Percentiles rank a stretch among this genome's conserved stretches.
phyloP scores from a whole-genome alignment of 2,888 invertebrate genomes.

The Malthinus seriepunctatus region DNA sequence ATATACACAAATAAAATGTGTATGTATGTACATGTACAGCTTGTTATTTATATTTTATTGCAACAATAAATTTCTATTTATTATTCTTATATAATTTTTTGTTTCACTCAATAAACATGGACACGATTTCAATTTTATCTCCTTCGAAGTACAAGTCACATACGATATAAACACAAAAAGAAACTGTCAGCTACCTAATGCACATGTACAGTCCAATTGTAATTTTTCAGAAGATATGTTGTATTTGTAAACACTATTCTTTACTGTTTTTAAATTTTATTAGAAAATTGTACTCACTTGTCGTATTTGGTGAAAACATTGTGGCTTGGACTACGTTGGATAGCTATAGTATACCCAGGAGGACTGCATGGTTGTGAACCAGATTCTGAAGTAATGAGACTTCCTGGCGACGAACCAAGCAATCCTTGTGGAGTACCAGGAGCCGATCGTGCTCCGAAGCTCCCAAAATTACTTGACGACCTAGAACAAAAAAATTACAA shows the following conservation, averaged over 20 bases:
- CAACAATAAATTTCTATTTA: too few species aligned
- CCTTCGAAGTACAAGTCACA: too few species aligned
- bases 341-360: slow-evolving; percentile 44
- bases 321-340: slow-evolving; percentile 51
- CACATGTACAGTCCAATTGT: background rate
- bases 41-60: too few species aligned
- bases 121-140: too few species aligned
- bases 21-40: too few species aligned
- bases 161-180: too few species aligned
- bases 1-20: too few species aligned
- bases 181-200: background rate
- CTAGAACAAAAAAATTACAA: slow-evolving; percentile 49
- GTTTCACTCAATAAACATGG: too few species aligned
- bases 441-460: slow-evolving; percentile 67
- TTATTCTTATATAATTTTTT: too few species aligned
- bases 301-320: slow-evolving; percentile 53
- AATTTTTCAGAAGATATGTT: background rate
- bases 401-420: slow-evolving; percentile 56
- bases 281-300: slow-evolving; percentile 55
- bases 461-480: slow-evolving; percentile 67
- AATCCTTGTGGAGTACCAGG: slow-evolving; percentile 67
- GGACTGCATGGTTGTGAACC: slow-evolving; percentile 47
- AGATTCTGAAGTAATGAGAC: slow-evolving; percentile 36
- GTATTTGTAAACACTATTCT: background rate
- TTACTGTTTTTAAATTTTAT: too few species aligned